These are phyloP conservation scores for Zaprionus vittiger DNA, from an alignment of 1,140 invertebrate species.

Conservation along the genomic window DNA sequence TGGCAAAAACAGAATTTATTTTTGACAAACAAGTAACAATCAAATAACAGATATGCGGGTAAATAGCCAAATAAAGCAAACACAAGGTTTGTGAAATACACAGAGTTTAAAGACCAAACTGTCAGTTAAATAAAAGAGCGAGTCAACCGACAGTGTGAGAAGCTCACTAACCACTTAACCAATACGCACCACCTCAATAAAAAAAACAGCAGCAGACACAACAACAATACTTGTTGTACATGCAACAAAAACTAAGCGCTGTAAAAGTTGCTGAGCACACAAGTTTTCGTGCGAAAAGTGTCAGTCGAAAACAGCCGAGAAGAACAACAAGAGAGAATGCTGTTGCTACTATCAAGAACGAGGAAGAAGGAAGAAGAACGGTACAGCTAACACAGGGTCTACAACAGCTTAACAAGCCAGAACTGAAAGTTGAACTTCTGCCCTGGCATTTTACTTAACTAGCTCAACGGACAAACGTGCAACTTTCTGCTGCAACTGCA, in stretches of 20 bases:
- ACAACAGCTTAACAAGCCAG: slow-evolving; percentile 26
- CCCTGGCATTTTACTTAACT: neutral
- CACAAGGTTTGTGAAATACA: slow-evolving; percentile 38
- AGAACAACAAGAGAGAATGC: slow-evolving; percentile 31
- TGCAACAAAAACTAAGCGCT: slow-evolving; percentile 24
- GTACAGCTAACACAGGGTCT: slow-evolving; percentile 35
- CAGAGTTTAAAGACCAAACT: slow-evolving; percentile 45
- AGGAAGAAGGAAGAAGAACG: neutral
- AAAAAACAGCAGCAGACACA: slow-evolving; percentile 18
- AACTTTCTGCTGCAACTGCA: slow-evolving; percentile 15
- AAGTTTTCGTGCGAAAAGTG: slow-evolving; percentile 68
- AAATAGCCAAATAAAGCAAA: slow-evolving; percentile 1
- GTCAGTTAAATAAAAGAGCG: slow-evolving; percentile 46
- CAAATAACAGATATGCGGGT: neutral
- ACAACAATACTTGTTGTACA: slow-evolving; percentile 16
- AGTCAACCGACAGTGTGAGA: slow-evolving; percentile 34
- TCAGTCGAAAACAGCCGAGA: slow-evolving; percentile 55
- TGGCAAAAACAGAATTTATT: neutral
- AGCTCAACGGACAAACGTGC: slow-evolving; percentile 7
- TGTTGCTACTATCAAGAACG: slow-evolving; percentile 4
- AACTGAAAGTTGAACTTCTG: slow-evolving; percentile 31
- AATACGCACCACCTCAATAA: slow-evolving; percentile 23
- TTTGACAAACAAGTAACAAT: neutral
- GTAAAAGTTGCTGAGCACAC: slow-evolving; percentile 31
- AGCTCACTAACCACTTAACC: slow-evolving; percentile 63